Conservation (phyloP, 1,140 invertebrate genomes). For the Drosophila repletoides region DNA sequence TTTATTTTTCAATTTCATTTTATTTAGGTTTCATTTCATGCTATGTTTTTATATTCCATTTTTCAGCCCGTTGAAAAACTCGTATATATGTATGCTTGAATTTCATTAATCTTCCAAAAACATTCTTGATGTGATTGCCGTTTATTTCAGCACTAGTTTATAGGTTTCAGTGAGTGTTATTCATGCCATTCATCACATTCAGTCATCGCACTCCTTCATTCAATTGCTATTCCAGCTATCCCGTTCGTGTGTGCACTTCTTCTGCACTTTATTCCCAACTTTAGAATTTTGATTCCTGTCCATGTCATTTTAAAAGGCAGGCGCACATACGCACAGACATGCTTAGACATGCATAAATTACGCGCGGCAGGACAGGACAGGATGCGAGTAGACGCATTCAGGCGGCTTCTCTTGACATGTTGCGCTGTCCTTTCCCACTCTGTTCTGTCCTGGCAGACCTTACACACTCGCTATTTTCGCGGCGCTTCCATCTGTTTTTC, state of each 20-base stretch:
- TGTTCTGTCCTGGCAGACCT: conserved; percentile 13
- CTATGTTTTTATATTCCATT: too few relatives aligned
- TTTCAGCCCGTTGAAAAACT: too few relatives aligned
- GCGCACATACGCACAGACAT: conserved; percentile 10
- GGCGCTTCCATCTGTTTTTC: conserved; percentile 37
- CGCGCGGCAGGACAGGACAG: conserved; percentile 38
- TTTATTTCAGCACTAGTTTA: neutral
- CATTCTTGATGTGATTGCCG: neutral
- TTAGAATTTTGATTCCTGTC: conserved; percentile 34
- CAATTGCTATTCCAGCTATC: conserved; percentile 10
- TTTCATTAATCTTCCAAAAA: neutral
- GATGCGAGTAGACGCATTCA: conserved; percentile 19
- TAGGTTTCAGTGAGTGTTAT: conserved; percentile 10
- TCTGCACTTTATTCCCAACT: conserved; percentile 10
- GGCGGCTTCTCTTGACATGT: conserved; percentile 10
- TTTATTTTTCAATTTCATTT: too few relatives aligned
- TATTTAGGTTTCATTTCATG: too few relatives aligned
- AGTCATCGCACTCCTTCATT: neutral
- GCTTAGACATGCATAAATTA: conserved; percentile 65
- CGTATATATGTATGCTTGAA: neutral
- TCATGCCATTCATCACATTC: conserved; percentile 4
- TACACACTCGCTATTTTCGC: conserved; percentile 25
- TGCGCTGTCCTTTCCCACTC: neutral
- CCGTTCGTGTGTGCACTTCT: neutral
- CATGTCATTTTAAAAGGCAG: conserved; percentile 31